Evolutionary conservation across 2,797 vertebrate species (phyloP).

Genomic region (Uromys caudimaculatus): DNA sequence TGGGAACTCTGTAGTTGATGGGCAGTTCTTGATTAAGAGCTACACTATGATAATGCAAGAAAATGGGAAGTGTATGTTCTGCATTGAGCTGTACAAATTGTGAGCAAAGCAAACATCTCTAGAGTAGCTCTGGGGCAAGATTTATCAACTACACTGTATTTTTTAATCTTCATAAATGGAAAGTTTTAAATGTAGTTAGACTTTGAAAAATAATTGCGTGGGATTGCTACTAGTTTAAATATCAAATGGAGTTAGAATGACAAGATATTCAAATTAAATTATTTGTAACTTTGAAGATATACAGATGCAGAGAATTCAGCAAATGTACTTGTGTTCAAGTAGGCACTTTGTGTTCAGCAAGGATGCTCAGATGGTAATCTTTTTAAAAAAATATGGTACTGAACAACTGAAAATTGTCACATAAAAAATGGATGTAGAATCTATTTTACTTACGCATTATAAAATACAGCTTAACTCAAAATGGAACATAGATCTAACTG

Average conservation of each 20-base stretch:
- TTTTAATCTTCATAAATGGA: not conserved
- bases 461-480: not conserved
- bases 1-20: not conserved
- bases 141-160: not conserved
- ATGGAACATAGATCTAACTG: not conserved
- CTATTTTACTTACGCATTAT: not conserved
- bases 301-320: constrained; percentile 3
- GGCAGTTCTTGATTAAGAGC: not conserved
- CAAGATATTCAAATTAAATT: constrained; percentile 25
- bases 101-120: not conserved
- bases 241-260: not conserved
- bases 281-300: not conserved
- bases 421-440: not conserved
- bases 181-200: not conserved
- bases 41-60: not conserved
- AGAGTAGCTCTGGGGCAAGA: not conserved
- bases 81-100: not conserved
- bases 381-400: not conserved
- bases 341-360: not conserved
- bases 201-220: not conserved
- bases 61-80: not conserved
- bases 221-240: not conserved
- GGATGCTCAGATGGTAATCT: not conserved
- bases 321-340: not conserved
- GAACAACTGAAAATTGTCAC: not conserved